These are phyloP conservation scores for Crypturellus tataupa DNA, from an alignment of 2,797 vertebrate species.

Conservation along the genomic window DNA sequence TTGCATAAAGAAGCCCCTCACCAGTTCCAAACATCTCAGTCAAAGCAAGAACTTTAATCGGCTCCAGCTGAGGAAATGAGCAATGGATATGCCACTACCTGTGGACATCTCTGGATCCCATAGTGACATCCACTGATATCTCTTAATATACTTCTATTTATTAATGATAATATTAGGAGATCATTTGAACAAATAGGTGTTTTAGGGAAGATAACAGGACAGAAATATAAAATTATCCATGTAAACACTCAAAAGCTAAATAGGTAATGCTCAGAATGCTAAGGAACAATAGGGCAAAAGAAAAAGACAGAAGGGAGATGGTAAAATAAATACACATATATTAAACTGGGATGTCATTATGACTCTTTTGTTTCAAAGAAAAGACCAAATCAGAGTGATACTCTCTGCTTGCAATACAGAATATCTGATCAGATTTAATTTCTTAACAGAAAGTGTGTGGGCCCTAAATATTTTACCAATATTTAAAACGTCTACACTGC, in stretches of 20 bases:
- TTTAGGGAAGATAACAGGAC: not conserved
- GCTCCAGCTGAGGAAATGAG: not conserved
- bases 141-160: not conserved
- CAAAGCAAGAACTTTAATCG: not conserved
- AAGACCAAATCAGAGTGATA: not conserved
- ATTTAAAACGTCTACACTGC: not conserved
- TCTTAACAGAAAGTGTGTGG: not conserved
- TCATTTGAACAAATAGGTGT: not conserved
- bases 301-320: not conserved
- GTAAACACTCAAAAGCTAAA: not conserved
- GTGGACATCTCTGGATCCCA: not conserved
- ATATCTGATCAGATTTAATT: not conserved
- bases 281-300: not conserved
- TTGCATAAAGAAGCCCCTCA: not conserved
- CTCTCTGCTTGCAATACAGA: not conserved
- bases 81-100: not conserved
- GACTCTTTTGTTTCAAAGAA: not conserved
- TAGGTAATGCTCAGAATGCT: not conserved
- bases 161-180: rapidly evolving
- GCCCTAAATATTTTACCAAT: not conserved
- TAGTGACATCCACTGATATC: not conserved
- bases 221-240: not conserved
- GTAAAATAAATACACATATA: not conserved
- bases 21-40: not conserved
- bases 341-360: not conserved